Base-by-base conservation (phyloP, 2,113 vertebrate species). In the Lepus americanus region DNA sequence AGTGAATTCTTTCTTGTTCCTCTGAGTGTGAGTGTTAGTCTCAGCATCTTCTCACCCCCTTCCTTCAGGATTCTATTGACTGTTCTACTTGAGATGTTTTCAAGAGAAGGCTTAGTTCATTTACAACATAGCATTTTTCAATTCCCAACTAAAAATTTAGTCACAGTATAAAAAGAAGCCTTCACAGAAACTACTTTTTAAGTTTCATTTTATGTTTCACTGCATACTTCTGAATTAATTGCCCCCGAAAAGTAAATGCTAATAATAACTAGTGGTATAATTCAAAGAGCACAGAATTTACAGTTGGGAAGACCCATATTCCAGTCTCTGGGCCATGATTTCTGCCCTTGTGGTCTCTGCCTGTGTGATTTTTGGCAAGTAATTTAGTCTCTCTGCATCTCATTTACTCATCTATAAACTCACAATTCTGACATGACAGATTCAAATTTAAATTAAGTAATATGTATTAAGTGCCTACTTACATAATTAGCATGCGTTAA, bases 211-310 rank as follows among this genome's bases (percentile, higher is more conserved):
- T 63, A 59, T 59, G 55, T 59, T 59, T 59, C 55, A 55, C 6
- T 33, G 20, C n/a, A 72, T 83, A 49, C 6, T 77, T 95, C 27
- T 69, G 27, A 90, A 94, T 89, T 80, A 87, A 69, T 73, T 64
- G 11, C 2, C 20, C n/a, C 36, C 22, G 69, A 87, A 86, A 20
- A 84, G 3, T 76, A 79, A 80, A 74, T 88, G 53, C 9, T 86
- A 74, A 39, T 27, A 70, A 44, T 88, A 84, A 85, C 53, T 51
- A 72, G 51, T 22, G 19, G 27, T 19, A 1, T 59, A 64, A 89
- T 73, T 84, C 64, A 36, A 82, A 92, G 66, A 87, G 12, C 20
- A 69, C 22, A 31, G 1, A 17, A 4, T 80, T 22, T 93, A 17
- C 14, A n/a, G 39, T 67, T 64, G 69, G 27, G 33, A 92, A 63